Conservation (phyloP, 2,888 invertebrate species). For the Gibbula magus region DNA sequence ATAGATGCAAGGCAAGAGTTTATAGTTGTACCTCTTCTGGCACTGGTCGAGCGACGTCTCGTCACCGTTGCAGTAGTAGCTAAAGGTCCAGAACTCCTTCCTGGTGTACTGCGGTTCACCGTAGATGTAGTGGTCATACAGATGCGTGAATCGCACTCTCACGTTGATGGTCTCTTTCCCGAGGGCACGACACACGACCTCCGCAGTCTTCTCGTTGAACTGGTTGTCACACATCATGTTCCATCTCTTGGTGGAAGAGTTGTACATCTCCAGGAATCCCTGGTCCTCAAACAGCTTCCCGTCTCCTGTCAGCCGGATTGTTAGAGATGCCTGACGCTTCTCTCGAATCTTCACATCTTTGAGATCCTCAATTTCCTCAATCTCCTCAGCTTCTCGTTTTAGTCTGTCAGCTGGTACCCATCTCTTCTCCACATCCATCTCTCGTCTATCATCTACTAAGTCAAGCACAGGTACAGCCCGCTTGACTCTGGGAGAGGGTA, state of each 20-base stretch:
- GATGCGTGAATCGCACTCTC: conserved; percentile 83
- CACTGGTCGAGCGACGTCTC: conserved; percentile 76
- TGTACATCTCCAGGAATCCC: conserved; percentile 96
- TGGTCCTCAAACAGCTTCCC: conserved; percentile 80
- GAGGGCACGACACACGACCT: conserved; percentile 95
- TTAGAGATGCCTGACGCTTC: neutral
- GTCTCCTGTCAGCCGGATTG: conserved; percentile 84
- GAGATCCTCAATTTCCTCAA: neutral
- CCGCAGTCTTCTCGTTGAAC: conserved; percentile 96
- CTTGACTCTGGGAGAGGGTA: conserved; percentile 29
- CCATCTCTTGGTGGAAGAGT: conserved; percentile 95
- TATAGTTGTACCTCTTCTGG: conserved; percentile 89
- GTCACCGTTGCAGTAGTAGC: conserved; percentile 73
- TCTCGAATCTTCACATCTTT: neutral
- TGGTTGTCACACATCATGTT: conserved; percentile 95
- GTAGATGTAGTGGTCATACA: conserved; percentile 71
- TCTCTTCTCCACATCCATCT: neutral
- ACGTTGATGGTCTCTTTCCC: conserved; percentile 92
- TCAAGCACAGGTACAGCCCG: conserved; percentile 16
- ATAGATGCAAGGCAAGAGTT: conserved; percentile 83
- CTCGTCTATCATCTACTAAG: conserved; percentile 28
- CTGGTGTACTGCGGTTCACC: conserved; percentile 71
- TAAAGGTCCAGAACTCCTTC: conserved; percentile 73
- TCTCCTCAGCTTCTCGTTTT: neutral
- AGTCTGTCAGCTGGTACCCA: neutral